Percentiles rank a stretch among this genome's conserved stretches.
phyloP scores from a whole-genome alignment of 2,113 vertebrate species.

The Sigmodon hispidus region DNA sequence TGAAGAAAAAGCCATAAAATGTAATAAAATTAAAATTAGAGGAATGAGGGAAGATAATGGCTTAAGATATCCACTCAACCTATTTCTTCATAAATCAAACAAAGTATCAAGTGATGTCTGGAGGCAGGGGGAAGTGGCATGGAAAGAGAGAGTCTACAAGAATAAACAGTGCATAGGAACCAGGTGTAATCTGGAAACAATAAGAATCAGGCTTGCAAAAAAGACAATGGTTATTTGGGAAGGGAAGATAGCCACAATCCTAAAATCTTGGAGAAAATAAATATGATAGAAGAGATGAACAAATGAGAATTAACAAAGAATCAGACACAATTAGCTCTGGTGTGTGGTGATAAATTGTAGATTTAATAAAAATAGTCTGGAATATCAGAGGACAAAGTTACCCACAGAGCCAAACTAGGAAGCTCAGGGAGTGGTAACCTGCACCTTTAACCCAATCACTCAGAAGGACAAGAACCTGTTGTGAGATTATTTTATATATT shows the following conservation, averaged over 20 bases:
- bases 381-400: too few species aligned
- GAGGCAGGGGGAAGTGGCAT: not conserved
- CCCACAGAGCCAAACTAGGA: too few species aligned
- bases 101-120: not conserved
- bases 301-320: not conserved
- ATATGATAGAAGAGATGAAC: not conserved
- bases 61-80: not conserved
- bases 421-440: too few species aligned
- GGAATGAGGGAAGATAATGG: not conserved
- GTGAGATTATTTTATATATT: too few species aligned
- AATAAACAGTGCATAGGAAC: too few species aligned
- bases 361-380: too few species aligned
- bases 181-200: not conserved
- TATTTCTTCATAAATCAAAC: not conserved
- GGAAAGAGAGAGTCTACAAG: not conserved
- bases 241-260: not conserved
- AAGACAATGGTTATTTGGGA: not conserved
- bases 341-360: too few species aligned
- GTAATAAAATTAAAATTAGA: not conserved
- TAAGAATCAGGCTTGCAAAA: not conserved
- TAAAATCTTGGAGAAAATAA: not conserved
- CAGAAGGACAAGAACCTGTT: too few species aligned
- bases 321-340: not conserved
- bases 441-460: too few species aligned
- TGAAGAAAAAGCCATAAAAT: not conserved